Evolutionary conservation across 2,888 invertebrate genomes (phyloP), one percentile per base, ranked within the genome.

Genomic region (Xestia rhomboidea): DNA sequence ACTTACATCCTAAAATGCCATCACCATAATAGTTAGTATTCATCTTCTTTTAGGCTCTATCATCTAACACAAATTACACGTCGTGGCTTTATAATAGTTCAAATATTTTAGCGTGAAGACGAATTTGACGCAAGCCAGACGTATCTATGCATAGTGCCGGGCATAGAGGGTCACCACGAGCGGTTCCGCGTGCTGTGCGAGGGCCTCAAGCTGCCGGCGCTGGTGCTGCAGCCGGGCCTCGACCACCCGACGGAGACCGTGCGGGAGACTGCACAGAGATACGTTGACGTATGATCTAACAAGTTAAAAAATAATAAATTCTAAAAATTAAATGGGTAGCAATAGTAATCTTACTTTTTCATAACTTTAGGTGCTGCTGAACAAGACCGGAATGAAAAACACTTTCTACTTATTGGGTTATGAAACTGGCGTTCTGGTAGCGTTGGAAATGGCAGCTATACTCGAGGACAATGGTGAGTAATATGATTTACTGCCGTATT

Each of bases 371-470:
- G 67, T 82, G n/a, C 49, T 88, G n/a, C 44, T 83, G 18, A 83
- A 78, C 5, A 87, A 87, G 30, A 68, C 76, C 10, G 75, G 68
- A 71, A 24, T 91, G 6, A 88, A 88, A 34, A 86, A 90, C 15
- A 87, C 86, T 24, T 95, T 93, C 77, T 93, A 92, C 77, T 78
- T 95, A 15, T 69, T 94, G 72, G 95, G 94, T 1, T 94, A 93
- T 75, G 94, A 94, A 79, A 91, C 89, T 70, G 95, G 95, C 0
- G 90, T 92, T 4, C 34, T 87, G 4, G 84, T 93, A 8, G 93
- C 91, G 5, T 71, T 95, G 24, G 94, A 95, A 83, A 89, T 93
- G 63, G 94, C 94, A n/a, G 87, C 90, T 21, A 90, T 94, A 46
- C 84, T 95, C 11, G 95, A 95, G 84, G 89, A 90, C 4, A 81